A percentile compares a stretch with the other conserved stretches of the same genome.
These are phyloP conservation scores for Petrocephalus schoutedeni DNA, from an alignment of 2,797 vertebrate genomes.

Conservation along the genomic window DNA sequence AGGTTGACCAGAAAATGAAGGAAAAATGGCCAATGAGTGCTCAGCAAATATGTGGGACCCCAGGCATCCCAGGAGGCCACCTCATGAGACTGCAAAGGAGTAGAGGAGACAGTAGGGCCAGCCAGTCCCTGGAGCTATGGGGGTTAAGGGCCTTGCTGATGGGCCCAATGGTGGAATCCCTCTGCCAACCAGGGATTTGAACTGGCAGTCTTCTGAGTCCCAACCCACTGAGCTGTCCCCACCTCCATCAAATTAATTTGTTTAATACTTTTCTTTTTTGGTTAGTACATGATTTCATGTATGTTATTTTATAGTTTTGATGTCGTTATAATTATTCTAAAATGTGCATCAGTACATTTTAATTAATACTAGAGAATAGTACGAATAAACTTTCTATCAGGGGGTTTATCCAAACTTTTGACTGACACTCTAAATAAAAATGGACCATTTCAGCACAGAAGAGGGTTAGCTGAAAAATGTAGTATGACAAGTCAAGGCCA, in stretches of 20 bases:
- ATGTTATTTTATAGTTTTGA: neutral
- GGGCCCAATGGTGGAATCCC: neutral
- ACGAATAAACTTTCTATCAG: neutral
- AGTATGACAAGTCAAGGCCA: neutral
- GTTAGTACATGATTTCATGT: neutral
- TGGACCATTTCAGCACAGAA: neutral
- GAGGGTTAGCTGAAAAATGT: neutral
- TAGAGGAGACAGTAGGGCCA: neutral
- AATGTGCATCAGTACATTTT: neutral
- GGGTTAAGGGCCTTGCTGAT: neutral
- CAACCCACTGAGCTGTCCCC: neutral
- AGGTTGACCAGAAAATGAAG: neutral
- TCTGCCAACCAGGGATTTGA: neutral
- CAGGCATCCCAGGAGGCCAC: neutral
- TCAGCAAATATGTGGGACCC: neutral
- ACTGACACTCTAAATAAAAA: neutral
- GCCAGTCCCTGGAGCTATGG: neutral
- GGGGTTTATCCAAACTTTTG: neutral
- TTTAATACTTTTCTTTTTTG: neutral
- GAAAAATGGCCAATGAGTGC: neutral
- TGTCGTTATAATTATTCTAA: neutral
- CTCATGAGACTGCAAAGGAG: neutral
- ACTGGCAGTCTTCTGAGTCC: neutral
- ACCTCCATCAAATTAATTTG: neutral
- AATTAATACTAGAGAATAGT: neutral